These are phyloP conservation scores for Agelaius phoeniceus DNA, from an alignment of 2,113 vertebrate genomes.

Conservation along the genomic window DNA sequence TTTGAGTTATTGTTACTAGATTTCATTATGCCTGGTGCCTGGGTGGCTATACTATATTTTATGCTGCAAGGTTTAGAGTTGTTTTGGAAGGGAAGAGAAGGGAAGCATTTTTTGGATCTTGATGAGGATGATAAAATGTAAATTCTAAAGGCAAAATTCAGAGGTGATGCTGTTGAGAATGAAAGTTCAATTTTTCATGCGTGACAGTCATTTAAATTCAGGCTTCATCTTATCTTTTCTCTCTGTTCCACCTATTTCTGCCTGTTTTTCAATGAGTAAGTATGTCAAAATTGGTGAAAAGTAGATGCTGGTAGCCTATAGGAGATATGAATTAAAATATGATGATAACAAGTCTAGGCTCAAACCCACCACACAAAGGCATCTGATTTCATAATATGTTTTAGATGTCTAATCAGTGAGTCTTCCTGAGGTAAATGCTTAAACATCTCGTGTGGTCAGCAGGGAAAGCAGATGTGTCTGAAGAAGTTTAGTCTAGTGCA, in stretches of 20 bases:
- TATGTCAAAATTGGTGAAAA: neutral
- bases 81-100: constrained; percentile 17
- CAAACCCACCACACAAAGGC: neutral
- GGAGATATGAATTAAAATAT: neutral
- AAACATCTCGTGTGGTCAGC: neutral
- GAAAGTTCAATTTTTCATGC: constrained; percentile 15
- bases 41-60: constrained; percentile 59
- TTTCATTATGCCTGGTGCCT: constrained; percentile 65
- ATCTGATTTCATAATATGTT: neutral
- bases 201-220: constrained; percentile 33
- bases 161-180: constrained; percentile 12
- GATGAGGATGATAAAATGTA: constrained; percentile 55
- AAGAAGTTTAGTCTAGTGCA: neutral
- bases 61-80: constrained; percentile 51
- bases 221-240: neutral
- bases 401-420: neutral
- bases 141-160: constrained; percentile 55
- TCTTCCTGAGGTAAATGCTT: neutral
- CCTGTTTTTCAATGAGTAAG: neutral
- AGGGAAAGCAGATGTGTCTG: neutral
- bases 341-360: neutral
- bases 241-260: neutral
- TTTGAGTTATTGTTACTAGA: constrained; percentile 66
- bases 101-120: constrained; percentile 4
- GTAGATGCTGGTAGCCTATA: neutral